A percentile compares a stretch with the other conserved stretches of the same genome.
Conservation (phyloP, 1,140 invertebrate species). For the Caenorhabditis inopinata region DNA sequence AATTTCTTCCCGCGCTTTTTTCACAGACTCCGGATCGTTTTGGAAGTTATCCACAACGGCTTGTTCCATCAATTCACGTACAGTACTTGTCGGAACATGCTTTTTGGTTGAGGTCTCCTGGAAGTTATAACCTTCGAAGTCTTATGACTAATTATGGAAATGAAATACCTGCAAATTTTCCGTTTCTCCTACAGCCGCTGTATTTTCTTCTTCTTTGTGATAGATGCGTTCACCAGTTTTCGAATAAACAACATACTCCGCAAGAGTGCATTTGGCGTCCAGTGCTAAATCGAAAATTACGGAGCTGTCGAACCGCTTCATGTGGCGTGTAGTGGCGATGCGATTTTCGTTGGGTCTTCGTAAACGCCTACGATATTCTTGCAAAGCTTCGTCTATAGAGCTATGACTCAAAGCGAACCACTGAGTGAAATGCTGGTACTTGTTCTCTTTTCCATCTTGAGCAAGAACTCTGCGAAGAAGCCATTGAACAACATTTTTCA, state of each 20-base stretch:
- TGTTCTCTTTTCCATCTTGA: not conserved
- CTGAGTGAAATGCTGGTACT: not conserved
- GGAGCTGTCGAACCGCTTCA: not conserved
- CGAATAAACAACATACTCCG: not conserved
- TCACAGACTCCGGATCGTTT: not conserved
- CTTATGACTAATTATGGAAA: not conserved
- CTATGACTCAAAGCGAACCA: not conserved
- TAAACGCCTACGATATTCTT: too few species aligned
- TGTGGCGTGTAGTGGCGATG: not conserved
- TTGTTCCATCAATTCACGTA: not conserved
- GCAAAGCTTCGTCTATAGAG: too few species aligned
- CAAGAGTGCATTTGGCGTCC: not conserved
- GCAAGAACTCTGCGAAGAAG: not conserved
- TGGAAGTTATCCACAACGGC: not conserved
- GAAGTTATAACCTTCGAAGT: not conserved
- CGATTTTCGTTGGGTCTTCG: too few species aligned
- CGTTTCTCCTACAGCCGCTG: not conserved
- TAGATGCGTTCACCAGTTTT: not conserved
- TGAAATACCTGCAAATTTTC: too few species aligned
- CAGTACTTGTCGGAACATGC: not conserved
- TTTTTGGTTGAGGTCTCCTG: not conserved
- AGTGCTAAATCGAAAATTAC: not conserved
- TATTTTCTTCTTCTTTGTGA: not conserved
- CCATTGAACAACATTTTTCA: slow-evolving; percentile 5
- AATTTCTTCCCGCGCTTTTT: not conserved